Evolutionary conservation across 1,140 invertebrate genomes (phyloP).

Genomic region (Zophobas atratus): DNA sequence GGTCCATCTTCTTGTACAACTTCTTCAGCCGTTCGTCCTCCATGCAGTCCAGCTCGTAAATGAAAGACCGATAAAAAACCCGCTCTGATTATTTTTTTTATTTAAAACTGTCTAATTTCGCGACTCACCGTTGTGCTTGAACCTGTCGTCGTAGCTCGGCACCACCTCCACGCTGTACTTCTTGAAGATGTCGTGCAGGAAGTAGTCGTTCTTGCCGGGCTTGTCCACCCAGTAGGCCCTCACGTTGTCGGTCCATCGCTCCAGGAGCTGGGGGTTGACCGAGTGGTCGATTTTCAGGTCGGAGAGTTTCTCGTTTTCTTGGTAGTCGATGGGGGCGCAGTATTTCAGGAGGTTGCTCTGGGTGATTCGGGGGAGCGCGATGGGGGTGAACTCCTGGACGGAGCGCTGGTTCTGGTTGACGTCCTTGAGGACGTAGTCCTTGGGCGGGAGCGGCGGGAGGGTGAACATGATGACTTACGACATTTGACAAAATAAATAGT

Average conservation of each 20-base stretch:
- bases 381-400: constrained; percentile 59
- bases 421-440: constrained; percentile 61
- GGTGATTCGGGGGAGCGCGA: constrained; percentile 58
- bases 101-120: background rate
- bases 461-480: constrained; percentile 61
- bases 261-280: constrained; percentile 58
- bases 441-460: constrained; percentile 60
- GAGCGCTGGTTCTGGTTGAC: constrained; percentile 54
- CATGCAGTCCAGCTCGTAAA: constrained; percentile 71
- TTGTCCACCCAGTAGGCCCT: constrained; percentile 71
- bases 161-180: constrained; percentile 65
- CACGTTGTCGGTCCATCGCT: constrained; percentile 65
- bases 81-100: constrained; percentile 61
- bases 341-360: constrained; percentile 60
- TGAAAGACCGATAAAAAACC: constrained; percentile 69
- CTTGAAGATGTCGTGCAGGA: constrained; percentile 68
- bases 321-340: constrained; percentile 59
- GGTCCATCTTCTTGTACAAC: constrained; percentile 63
- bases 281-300: constrained; percentile 23
- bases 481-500: constrained; percentile 8
- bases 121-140: constrained; percentile 54
- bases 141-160: constrained; percentile 54
- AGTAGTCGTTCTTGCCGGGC: constrained; percentile 69
- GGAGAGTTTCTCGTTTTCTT: constrained; percentile 53
- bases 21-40: constrained; percentile 65